These are phyloP conservation scores for Tragulus kanchil DNA, from an alignment of 2,113 vertebrate genomes.

Conservation along the genomic window DNA sequence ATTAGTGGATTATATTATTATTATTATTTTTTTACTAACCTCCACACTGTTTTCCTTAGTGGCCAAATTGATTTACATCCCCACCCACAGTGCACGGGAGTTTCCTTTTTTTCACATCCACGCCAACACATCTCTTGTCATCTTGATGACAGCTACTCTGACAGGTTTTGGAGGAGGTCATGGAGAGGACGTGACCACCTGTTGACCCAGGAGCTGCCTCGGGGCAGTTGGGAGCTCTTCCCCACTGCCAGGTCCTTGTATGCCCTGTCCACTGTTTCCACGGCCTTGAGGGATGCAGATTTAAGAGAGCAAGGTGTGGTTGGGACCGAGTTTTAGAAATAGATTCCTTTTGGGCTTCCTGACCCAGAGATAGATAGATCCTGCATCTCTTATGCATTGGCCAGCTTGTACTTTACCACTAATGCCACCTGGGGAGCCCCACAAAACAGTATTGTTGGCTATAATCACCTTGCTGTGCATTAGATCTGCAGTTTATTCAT, in stretches of 20 bases:
- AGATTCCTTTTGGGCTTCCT: no score
- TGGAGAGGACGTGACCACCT: neutral
- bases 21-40: neutral
- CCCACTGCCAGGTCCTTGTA: neutral
- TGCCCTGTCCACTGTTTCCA: neutral
- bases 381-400: neutral
- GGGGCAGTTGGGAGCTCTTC: neutral
- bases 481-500: neutral
- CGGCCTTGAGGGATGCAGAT: neutral
- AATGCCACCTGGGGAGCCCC: neutral
- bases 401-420: neutral
- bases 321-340: no score
- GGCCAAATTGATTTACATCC: neutral
- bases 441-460: neutral
- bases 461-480: neutral
- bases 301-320: neutral
- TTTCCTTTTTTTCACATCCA: neutral
- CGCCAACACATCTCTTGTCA: neutral
- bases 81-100: neutral
- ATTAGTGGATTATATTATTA: neutral
- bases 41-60: neutral
- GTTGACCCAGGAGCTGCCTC: neutral
- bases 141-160: neutral
- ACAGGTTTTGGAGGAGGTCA: neutral
- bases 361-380: neutral